Base-by-base conservation (phyloP, 2,797 vertebrate species). In the Leptoclinus maculatus region DNA sequence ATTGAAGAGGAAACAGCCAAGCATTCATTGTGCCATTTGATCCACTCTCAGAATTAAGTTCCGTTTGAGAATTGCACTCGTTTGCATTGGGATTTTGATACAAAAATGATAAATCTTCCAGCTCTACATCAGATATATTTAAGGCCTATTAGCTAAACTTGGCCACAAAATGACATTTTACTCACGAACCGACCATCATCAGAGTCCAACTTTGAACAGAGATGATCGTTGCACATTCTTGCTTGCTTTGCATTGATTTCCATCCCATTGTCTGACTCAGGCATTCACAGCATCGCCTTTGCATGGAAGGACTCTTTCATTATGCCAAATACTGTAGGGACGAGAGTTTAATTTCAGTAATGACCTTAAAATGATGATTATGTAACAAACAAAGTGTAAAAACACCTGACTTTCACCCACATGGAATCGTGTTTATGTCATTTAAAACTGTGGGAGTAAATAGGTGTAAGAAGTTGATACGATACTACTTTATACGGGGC, bases 211-310 rank as follows among this genome's bases (percentile, higher is more conserved):
- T 66, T 71, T 66, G 2, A 66, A 11, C 66, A 45, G 23, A 85
- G 71, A 65, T 59, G 0, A 5, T 53, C 62, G 17, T 56, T 19
- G 34, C 57, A 19, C n/a, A 58, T 32, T 66, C 62, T 41, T 62
- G 4, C 29, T 68, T 27, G 51, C 25, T 79, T 65, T 87, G 47
- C 57, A 63, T 71, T 41, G 13, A 80, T 86, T 84, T 80, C 34
- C 53, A 49, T 67, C 23, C 23, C 27, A 5, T 53, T 57, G 17
- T 65, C 67, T 34, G 53, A 65, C 53, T 75, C 34, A 19, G 59
- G 29, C 25, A 9, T 27, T 25, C 25, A 60, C 43, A 38, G 32
- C 62, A 17, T 68, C 16, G 6, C 23, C 7, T 69, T 58, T 83
- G 53, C 53, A 69, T 23, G 51, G 14, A 13, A 47, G 57, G 21